These are phyloP conservation scores for Acanthosoma haemorrhoidale DNA, from an alignment of 2,888 invertebrate genomes.

Conservation along the genomic window DNA sequence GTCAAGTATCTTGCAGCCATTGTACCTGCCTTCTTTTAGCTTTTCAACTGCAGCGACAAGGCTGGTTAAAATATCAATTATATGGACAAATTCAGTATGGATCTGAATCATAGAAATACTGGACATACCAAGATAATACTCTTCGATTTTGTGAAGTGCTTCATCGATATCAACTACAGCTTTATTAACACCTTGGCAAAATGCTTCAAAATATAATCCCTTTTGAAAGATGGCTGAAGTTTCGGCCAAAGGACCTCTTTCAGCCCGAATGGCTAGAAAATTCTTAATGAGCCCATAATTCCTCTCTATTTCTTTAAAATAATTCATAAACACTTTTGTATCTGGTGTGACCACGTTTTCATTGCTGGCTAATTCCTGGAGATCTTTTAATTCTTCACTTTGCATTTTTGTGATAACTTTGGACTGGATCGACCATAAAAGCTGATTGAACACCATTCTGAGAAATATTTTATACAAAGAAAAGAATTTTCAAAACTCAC, in stretches of 20 bases:
- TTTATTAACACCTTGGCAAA: constrained; percentile 27
- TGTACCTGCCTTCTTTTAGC: constrained; percentile 16
- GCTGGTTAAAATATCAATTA: neutral
- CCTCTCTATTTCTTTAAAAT: constrained; percentile 3
- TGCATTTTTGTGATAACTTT: constrained; percentile 3
- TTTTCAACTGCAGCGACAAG: constrained; percentile 22
- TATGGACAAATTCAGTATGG: constrained; percentile 8
- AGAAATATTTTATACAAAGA: neutral
- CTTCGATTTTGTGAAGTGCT: constrained; percentile 23
- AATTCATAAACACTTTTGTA: neutral
- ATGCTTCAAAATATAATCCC: constrained; percentile 32
- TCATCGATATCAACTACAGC: constrained; percentile 11
- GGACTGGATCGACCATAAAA: constrained; percentile 9
- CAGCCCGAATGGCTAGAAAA: neutral
- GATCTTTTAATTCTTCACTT: neutral
- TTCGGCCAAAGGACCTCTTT: no score
- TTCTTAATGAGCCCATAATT: neutral
- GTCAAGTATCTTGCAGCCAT: constrained; percentile 32
- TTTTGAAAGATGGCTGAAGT: no score
- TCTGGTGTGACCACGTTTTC: no score
- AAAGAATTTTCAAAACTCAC: neutral
- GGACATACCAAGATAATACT: constrained; percentile 1
- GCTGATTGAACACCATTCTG: constrained; percentile 13
- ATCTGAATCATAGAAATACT: constrained; percentile 21
- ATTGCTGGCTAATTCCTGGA: neutral